Evolutionary conservation across 2,113 vertebrate species (phyloP).

Genomic region (Thermophis baileyi): DNA sequence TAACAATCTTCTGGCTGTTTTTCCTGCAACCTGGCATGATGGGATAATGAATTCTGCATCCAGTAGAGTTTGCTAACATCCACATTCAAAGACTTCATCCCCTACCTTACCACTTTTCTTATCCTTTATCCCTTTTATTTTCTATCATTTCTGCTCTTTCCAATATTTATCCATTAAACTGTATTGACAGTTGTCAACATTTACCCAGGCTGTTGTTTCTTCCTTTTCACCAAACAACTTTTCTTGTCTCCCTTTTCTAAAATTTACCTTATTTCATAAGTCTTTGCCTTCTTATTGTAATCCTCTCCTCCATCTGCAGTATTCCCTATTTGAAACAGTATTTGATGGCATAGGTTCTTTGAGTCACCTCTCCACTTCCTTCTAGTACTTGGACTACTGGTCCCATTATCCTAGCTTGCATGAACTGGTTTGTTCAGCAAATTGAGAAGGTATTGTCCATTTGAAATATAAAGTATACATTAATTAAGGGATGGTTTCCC

Average conservation of each 20-base stretch:
- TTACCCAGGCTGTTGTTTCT: neutral
- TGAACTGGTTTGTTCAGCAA: neutral
- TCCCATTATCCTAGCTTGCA: neutral
- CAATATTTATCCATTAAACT: neutral
- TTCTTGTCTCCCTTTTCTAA: neutral
- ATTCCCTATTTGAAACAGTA: neutral
- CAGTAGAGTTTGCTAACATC: neutral
- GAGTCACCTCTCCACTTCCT: neutral
- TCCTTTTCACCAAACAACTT: neutral
- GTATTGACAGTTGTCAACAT: neutral
- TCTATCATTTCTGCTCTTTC: neutral
- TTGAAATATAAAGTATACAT: neutral
- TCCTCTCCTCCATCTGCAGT: neutral
- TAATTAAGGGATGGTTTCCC: neutral
- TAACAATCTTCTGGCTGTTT: neutral
- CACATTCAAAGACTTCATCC: neutral
- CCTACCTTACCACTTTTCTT: neutral
- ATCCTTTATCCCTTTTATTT: neutral
- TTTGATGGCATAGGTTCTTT: neutral
- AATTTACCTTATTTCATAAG: neutral
- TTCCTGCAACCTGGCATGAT: neutral
- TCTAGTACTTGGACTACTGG: neutral
- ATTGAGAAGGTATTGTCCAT: neutral
- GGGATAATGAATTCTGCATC: neutral
- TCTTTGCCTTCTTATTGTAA: neutral